These are phyloP conservation scores for Cerceris ruficornis DNA, from an alignment of 2,888 invertebrate species.

Conservation along the genomic window DNA sequence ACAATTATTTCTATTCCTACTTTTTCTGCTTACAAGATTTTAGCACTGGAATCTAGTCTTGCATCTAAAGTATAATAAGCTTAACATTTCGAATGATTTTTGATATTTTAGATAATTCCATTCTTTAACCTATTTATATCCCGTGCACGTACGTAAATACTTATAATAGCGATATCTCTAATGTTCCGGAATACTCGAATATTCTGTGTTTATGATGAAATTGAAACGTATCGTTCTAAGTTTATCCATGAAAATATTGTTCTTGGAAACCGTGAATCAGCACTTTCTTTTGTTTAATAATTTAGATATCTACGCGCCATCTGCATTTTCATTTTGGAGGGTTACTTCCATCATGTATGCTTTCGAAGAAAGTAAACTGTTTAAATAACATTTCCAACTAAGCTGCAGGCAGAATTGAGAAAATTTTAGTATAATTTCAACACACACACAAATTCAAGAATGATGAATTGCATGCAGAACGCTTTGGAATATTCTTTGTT, in stretches of 20 bases:
- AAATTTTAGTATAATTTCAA: not conserved
- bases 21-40: too few relatives aligned
- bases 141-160: too few relatives aligned
- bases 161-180: too few relatives aligned
- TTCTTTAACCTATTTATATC: too few relatives aligned
- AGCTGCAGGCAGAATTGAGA: not conserved
- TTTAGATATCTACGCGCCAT: slow-evolving; percentile 28
- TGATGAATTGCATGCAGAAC: slow-evolving; percentile 16
- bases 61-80: too few relatives aligned
- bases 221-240: not conserved
- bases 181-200: too few relatives aligned
- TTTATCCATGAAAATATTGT: slow-evolving; percentile 7
- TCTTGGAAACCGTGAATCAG: slow-evolving; percentile 31
- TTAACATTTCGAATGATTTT: too few relatives aligned
- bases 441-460: slow-evolving; percentile 5
- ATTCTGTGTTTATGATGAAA: not conserved
- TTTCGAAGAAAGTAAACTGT: not conserved
- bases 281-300: slow-evolving; percentile 29
- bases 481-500: slow-evolving; percentile 54
- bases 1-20: too few relatives aligned
- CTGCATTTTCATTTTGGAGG: slow-evolving; percentile 22
- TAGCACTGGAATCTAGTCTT: too few relatives aligned
- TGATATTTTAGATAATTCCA: too few relatives aligned
- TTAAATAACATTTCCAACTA: slow-evolving; percentile 23
- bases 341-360: slow-evolving; percentile 14